Evolutionary conservation across 2,113 vertebrate species (phyloP).

Genomic region (Athene cunicularia): DNA sequence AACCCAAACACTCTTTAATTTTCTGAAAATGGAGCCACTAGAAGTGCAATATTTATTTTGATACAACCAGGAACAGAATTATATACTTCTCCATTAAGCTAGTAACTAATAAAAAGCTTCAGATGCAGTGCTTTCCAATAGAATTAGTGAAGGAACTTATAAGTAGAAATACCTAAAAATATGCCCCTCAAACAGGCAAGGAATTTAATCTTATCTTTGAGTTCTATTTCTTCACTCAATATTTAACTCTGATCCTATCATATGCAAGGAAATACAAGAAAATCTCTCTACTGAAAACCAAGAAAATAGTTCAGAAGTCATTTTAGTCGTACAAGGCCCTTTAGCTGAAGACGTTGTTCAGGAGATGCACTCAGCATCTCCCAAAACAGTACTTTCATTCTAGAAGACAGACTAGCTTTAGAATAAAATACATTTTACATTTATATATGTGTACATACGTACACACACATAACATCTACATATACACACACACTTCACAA

Average conservation of each 20-base stretch:
- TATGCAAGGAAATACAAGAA: background rate
- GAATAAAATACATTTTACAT: background rate
- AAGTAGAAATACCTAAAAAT: background rate
- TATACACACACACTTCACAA: background rate
- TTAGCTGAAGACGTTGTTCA: background rate
- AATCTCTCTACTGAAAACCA: background rate
- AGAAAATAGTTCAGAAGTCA: background rate
- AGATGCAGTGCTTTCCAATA: background rate
- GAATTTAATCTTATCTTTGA: background rate
- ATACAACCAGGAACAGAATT: background rate
- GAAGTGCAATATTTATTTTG: background rate
- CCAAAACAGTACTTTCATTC: background rate
- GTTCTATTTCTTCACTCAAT: background rate
- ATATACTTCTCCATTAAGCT: background rate
- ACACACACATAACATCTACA: rapidly evolving
- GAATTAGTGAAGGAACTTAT: background rate
- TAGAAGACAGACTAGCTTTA: background rate
- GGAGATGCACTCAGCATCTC: background rate
- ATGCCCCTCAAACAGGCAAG: background rate
- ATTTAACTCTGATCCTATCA: background rate
- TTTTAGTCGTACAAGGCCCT: background rate
- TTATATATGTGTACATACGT: background rate
- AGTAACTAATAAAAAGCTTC: background rate
- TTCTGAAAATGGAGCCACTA: background rate
- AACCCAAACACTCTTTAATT: background rate